Evolutionary conservation across 1,140 invertebrate species (phyloP).

Genomic region (Drosophila kurseongensis): DNA sequence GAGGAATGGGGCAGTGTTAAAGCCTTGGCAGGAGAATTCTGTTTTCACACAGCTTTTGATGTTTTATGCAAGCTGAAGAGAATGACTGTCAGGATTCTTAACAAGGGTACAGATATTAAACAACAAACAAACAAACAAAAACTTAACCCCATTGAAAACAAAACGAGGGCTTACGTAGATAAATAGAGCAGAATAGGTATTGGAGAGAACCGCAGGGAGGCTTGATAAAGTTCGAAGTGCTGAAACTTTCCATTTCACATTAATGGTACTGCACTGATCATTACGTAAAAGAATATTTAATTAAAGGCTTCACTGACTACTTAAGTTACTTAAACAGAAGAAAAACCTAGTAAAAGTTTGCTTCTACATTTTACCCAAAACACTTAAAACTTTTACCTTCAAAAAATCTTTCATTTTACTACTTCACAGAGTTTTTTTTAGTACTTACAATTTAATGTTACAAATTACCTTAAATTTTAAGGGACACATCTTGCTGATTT

Average conservation of each 20-base stretch:
- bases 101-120: slow-evolving; percentile 30
- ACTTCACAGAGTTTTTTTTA: no score
- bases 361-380: no score
- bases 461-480: not conserved
- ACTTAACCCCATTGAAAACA: slow-evolving; percentile 15
- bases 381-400: no score
- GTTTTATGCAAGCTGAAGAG: slow-evolving; percentile 68
- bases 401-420: no score
- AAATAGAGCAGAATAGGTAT: slow-evolving; percentile 15
- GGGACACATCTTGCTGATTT: slow-evolving; percentile 3
- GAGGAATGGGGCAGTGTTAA: slow-evolving; percentile 1
- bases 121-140: slow-evolving; percentile 10
- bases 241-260: no score
- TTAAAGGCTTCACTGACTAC: no score
- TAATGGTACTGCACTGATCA: no score
- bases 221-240: no score
- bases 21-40: slow-evolving; percentile 37
- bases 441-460: no score
- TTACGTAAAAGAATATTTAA: no score
- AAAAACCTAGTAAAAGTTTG: no score
- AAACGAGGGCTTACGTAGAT: slow-evolving; percentile 5
- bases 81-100: slow-evolving; percentile 24
- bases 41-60: slow-evolving; percentile 74
- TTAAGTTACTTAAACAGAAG: no score
- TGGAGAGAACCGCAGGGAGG: not conserved